phyloP scores from a whole-genome alignment of 2,797 vertebrate species.

The Phyllotis vaccarum region DNA sequence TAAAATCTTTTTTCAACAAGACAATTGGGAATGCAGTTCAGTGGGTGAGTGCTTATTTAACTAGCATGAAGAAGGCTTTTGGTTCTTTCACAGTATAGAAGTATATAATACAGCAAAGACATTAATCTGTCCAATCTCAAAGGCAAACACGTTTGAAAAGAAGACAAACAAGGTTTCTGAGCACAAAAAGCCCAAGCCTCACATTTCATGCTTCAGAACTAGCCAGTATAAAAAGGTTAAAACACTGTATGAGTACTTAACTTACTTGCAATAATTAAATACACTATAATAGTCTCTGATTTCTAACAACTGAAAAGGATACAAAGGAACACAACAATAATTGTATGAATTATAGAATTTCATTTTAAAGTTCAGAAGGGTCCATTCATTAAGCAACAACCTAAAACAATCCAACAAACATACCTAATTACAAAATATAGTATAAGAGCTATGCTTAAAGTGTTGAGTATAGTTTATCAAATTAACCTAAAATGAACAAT shows the following conservation, averaged over 20 bases:
- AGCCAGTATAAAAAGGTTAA: conserved; percentile 10
- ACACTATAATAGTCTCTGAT: conserved; percentile 17
- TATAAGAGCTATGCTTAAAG: not conserved
- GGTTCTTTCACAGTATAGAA: not conserved
- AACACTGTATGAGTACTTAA: conserved; percentile 49
- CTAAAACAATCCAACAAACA: conserved; percentile 38
- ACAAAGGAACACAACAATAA: conserved; percentile 14
- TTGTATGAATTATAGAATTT: not conserved
- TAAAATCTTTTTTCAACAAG: not conserved
- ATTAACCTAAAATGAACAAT: conserved; percentile 46
- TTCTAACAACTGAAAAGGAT: conserved; percentile 49
- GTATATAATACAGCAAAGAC: not conserved
- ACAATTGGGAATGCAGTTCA: not conserved
- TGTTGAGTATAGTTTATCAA: not conserved
- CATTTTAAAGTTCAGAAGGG: conserved; percentile 45
- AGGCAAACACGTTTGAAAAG: conserved; percentile 33
- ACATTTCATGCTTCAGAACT: not conserved
- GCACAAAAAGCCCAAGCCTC: not conserved
- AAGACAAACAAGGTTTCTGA: not conserved
- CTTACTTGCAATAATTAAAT: conserved; percentile 53
- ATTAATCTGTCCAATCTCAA: not conserved
- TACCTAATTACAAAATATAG: not conserved
- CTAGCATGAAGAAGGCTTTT: not conserved
- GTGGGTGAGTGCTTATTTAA: too few relatives aligned
- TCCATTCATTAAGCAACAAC: conserved; percentile 41